Conservation (phyloP, 1,140 invertebrate genomes). For the Helicorthomorpha holstii region DNA sequence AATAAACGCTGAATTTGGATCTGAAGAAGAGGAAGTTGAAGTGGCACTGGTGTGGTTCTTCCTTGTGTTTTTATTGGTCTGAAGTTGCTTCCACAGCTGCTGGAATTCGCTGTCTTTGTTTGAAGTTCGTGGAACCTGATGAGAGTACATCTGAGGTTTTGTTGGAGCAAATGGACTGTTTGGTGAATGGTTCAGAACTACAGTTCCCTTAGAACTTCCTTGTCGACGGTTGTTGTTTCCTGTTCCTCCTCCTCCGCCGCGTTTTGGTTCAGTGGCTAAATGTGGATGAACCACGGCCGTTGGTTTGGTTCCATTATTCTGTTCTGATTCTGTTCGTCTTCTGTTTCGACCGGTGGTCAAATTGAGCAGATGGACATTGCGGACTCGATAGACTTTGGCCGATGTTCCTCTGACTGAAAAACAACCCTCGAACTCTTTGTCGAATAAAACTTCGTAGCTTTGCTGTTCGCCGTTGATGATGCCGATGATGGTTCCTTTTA, state of each 20-base stretch:
- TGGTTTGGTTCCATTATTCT: background rate
- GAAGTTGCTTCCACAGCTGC: background rate
- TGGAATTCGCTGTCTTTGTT: background rate
- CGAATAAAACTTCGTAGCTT: conserved; percentile 57
- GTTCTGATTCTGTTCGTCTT: background rate
- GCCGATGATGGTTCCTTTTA: conserved; percentile 62
- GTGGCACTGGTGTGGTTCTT: background rate
- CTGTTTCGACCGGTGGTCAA: no score
- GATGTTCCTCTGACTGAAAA: conserved; percentile 29
- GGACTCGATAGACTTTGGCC: no score
- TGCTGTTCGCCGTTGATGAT: conserved; percentile 15
- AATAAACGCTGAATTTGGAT: background rate
- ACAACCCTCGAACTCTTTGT: conserved; percentile 50
- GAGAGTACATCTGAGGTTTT: background rate
- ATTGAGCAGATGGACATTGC: no score
- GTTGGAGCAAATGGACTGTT: conserved; percentile 7
- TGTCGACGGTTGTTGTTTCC: background rate
- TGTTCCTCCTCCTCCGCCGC: background rate
- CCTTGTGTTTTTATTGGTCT: background rate
- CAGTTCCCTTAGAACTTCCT: background rate
- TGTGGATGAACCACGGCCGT: background rate
- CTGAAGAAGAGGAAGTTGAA: background rate
- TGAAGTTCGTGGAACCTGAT: background rate
- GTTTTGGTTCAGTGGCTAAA: background rate
- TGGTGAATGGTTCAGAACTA: conserved; percentile 8